A percentile compares a stretch with the other conserved stretches of the same genome.
Conservation (phyloP, 2,888 invertebrate genomes). For the Laothoe populi region DNA sequence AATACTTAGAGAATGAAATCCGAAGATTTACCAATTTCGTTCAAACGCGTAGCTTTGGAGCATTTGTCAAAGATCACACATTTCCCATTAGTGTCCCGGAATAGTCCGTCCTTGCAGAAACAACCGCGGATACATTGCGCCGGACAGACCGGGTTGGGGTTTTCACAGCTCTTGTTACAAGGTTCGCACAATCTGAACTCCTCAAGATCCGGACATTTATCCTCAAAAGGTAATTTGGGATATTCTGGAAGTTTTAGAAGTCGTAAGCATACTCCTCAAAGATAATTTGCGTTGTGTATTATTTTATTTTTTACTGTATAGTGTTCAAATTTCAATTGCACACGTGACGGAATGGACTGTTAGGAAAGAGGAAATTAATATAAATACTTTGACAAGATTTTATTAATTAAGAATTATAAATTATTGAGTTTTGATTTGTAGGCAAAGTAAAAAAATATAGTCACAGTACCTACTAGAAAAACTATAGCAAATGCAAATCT, state of each 20-base stretch:
- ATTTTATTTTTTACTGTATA: too few species aligned
- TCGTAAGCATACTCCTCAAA: background rate
- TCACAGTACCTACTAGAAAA: too few species aligned
- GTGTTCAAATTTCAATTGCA: too few species aligned
- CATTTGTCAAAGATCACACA: conserved; percentile 57
- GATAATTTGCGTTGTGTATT: background rate
- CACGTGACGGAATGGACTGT: too few species aligned
- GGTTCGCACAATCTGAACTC: conserved; percentile 68
- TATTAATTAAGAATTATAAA: too few species aligned
- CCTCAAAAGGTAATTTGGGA: conserved; percentile 14
- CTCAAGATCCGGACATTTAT: conserved; percentile 55
- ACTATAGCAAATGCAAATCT: too few species aligned
- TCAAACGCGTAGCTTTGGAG: conserved; percentile 38
- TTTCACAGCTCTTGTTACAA: conserved; percentile 61
- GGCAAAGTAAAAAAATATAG: too few species aligned
- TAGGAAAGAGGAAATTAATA: too few species aligned
- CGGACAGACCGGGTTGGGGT: conserved; percentile 65
- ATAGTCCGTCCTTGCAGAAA: conserved; percentile 60
- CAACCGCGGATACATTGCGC: conserved; percentile 67
- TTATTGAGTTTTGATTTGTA: too few species aligned
- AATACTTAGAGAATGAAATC: background rate
- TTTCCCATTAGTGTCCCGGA: conserved; percentile 54
- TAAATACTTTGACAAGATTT: too few species aligned
- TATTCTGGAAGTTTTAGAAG: conserved; percentile 19
- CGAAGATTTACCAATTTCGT: conserved; percentile 19